Conservation (phyloP, 2,113 vertebrate species). For the Hippopotamus amphibius region DNA sequence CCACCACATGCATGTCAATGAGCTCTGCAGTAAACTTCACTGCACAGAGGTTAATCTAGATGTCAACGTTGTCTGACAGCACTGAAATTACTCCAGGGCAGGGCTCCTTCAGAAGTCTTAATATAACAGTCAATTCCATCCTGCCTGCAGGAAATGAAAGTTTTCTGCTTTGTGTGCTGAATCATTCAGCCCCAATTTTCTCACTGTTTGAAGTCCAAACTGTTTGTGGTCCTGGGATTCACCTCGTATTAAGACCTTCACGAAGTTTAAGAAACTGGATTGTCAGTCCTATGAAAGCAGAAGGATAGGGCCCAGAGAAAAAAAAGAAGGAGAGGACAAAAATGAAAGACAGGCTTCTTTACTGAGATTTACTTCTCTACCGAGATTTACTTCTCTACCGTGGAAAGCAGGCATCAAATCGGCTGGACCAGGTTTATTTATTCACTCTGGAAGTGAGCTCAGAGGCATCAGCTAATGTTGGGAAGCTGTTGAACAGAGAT, state of each 20-base stretch:
- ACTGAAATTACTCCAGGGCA: constrained; percentile 88
- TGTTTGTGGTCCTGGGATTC: constrained; percentile 87
- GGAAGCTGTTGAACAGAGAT: neutral
- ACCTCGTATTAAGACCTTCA: constrained; percentile 85
- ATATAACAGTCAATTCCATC: constrained; percentile 89
- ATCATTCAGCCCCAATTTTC: constrained; percentile 88
- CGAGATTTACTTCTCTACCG: neutral
- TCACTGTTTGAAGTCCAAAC: constrained; percentile 88
- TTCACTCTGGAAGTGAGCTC: neutral
- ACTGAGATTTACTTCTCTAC: neutral
- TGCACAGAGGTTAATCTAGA: constrained; percentile 90
- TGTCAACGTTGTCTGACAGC: constrained; percentile 88
- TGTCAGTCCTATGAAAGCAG: constrained; percentile 70
- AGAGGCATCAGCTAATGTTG: neutral
- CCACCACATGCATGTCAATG: constrained; percentile 84
- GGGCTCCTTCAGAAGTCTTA: constrained; percentile 89
- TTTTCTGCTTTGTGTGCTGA: constrained; percentile 88
- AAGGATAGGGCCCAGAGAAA: constrained; percentile 14
- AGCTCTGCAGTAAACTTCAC: constrained; percentile 84
- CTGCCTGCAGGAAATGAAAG: constrained; percentile 89
- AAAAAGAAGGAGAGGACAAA: neutral
- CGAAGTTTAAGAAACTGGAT: constrained; percentile 78
- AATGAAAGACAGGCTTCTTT: neutral
- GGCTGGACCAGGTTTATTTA: constrained; percentile 30
- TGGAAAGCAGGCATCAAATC: constrained; percentile 38